Base-by-base conservation (phyloP, 2,888 invertebrate species). In the Drosophila demipolita region DNA sequence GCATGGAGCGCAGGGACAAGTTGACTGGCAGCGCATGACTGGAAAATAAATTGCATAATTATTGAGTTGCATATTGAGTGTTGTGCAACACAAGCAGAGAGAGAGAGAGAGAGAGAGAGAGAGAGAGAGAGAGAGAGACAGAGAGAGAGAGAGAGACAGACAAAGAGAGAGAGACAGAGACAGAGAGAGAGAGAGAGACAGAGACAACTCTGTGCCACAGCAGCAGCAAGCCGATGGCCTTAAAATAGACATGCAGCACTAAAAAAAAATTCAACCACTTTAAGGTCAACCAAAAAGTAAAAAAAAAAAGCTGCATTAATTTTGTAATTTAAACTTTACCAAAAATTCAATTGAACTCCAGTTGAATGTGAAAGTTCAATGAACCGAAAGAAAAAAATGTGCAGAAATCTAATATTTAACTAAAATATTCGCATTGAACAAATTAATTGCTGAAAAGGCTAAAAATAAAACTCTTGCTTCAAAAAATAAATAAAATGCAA, bases 1-100 rank as follows among this genome's bases (percentile, higher is more conserved):
- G 82, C 63, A 90, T 79, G 38, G 92, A 83, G 57, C 92, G 92
- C 70, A 92, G 89, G 54, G 92, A 92, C 59, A 92, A 79, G 78
- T 92, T 92, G 23, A 92, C 93, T 12, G 92, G 92, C 66, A 93
- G 66, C 58, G 91, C 85, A 71, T 90, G 86, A 64, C 92, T 92
- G 59, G 12, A 80, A 78, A 11, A 17, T 23, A 17, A 17, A 12
- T 66, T 32, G 42, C 48, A 17, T 49, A 54, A 26, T 8, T 45
- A 35, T 45, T 40, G 12, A n/a, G 23, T 40, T 57, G 38, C 53
- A 57, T 48, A 35, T 20, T n/a, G 17, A n/a, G 29, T 20, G n/a
- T 3, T 20, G 4, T 33, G 9, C 9, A 32, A 64, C 0, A 62
- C 12, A 33, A 33, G 4, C n/a, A n/a, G n/a, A 32, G 1, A 17